Evolutionary conservation across 2,888 invertebrate species (phyloP), one percentile per base, ranked within the genome.

Genomic region (Melikaiella ostensackeni): DNA sequence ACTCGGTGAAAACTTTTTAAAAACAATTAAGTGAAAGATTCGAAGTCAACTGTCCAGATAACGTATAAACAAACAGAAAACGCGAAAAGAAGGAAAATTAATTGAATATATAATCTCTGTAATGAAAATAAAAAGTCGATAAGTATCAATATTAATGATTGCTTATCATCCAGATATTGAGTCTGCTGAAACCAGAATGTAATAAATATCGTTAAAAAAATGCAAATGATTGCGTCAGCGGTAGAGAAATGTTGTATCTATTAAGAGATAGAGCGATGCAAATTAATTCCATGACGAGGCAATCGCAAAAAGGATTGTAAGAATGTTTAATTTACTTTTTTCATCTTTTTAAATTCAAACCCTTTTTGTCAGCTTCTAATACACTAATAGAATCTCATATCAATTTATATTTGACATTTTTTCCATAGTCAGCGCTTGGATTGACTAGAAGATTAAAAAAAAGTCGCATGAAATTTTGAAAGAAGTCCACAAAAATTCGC

Each of bases 141-240:
- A 70, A 70, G 66, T 70, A 70, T 70, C 66, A 70, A 70, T 70
- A 42, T 42, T 64, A 70, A 70, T 27, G 66, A 30, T 50, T 46
- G 66, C 66, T 70, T 70, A 70, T 70, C 66, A 27, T 27, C 9
- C 3, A 46, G 66, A 70, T 66, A 70, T 50, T 50, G 19, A 70
- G 46, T 50, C 46, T 70, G 46, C 46, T 66, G 46, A 66, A 50
- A 50, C 46, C 46, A 46, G 46, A 19, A 46, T 50, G 66, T 46
- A 50, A 70, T 70, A 50, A 70, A 30, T 35, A 64, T 6, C 19
- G 24, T 46, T 70, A 38, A 66, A 64, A 64, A 66, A 27, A 19
- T 16, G 46, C 42, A 70, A 46, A 50, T 30, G 66, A 70, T 70
- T 70, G 66, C 66, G 66, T 19, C 24, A 66, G 46, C 24, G 16